A percentile compares a stretch with the other conserved stretches of the same genome.
Conservation (phyloP, 1,140 invertebrate genomes). For the Globodera ellingtonae region DNA sequence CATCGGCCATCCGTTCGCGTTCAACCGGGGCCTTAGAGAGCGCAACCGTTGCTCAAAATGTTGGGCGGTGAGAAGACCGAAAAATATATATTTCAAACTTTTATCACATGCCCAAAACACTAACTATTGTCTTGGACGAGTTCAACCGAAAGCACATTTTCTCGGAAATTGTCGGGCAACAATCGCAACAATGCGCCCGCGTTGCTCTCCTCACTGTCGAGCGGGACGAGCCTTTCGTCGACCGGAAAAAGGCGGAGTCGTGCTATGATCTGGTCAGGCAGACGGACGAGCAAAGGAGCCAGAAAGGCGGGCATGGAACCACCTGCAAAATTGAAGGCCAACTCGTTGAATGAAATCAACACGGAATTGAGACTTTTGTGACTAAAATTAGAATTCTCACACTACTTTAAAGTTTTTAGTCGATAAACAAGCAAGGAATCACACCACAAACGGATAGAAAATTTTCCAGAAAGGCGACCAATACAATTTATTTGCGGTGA, state of each 20-base stretch:
- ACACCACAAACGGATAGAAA: too few species aligned
- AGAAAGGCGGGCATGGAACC: slow-evolving; percentile 59
- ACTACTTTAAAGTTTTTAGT: slow-evolving; percentile 7
- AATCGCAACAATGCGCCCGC: slow-evolving; percentile 42
- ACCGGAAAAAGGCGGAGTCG: slow-evolving; percentile 47
- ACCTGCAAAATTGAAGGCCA: slow-evolving; percentile 32
- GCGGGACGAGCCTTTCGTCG: slow-evolving; percentile 56
- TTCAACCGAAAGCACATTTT: slow-evolving; percentile 41
- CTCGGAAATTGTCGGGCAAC: slow-evolving; percentile 41
- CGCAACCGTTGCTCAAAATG: slow-evolving; percentile 46
- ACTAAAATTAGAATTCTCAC: too few species aligned
- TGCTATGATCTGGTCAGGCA: neutral
- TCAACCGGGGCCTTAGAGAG: slow-evolving; percentile 22
- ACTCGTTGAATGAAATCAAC: neutral
- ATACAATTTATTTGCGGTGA: too few species aligned
- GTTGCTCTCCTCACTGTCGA: slow-evolving; percentile 55
- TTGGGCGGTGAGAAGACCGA: slow-evolving; percentile 34
- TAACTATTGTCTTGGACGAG: slow-evolving; percentile 43
- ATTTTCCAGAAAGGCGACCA: too few species aligned
- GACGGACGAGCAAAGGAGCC: slow-evolving; percentile 41
- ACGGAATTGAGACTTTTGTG: too few species aligned
- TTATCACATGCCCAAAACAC: neutral
- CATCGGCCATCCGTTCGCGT: slow-evolving; percentile 39
- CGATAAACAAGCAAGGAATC: slow-evolving; percentile 2
- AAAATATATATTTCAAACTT: slow-evolving; percentile 1